Evolutionary conservation across 1,140 invertebrate genomes (phyloP), one percentile per base, ranked within the genome.

Genomic region (Potamilus streckersoni): DNA sequence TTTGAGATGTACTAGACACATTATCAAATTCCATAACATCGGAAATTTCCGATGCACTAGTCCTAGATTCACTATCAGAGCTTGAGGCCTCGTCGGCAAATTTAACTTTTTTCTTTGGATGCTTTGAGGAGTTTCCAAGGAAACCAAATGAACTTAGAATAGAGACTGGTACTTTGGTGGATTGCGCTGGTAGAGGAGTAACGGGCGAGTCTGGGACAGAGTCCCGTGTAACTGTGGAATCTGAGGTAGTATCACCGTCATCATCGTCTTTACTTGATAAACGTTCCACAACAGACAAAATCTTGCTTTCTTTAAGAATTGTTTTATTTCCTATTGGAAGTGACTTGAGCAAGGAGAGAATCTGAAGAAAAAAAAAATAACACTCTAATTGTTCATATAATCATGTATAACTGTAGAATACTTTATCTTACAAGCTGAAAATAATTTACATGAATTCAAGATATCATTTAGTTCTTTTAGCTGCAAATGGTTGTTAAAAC

Each of bases 291-390:
- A 77, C 68, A 67, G 72, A 70, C 5, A 92, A 80, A 65, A 99
- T 94, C 86, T 97, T 96, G 84, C 95, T 97, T 81, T 98, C 96
- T 86, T 95, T 94, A 3, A 98, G 91, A 91, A 97, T 95, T 0
- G 95, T 97, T 89, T 96, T 97, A 88, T 98, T 98, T 2, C 95
- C 93, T 74, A 98, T 97, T 11, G 97, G 96, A 70, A 99, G 91
- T 64, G 93, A 93, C 70, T 94, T 93, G 59, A 91, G 80, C 0
- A 95, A 95, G 80, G 94, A 93, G n/a, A 98, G 87, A 80, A 97
- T 93, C 95, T 95, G 82, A 90, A 92, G 78, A 66, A 66, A 62
- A 61, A 78, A 31, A 31, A 31, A 31, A 31, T 0, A 4, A 49
- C 38, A 49, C 38, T 49, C 38, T 49, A 49, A 49, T 8, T 49